Percentiles rank a stretch among this genome's conserved stretches.
phyloP scores from a whole-genome alignment of 2,888 invertebrate genomes.

The Thecophora atra region DNA sequence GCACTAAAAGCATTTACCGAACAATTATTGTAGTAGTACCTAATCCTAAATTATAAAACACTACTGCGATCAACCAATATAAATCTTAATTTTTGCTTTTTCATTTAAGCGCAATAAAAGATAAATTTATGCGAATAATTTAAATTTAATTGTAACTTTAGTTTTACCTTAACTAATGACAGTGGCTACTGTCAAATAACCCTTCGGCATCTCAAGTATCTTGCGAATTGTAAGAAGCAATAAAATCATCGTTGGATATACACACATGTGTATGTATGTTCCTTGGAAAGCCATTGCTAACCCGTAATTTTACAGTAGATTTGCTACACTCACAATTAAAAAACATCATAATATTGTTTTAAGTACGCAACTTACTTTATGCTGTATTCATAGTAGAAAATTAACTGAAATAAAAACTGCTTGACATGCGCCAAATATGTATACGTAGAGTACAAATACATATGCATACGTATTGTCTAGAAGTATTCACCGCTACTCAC shows the following conservation, averaged over 20 bases:
- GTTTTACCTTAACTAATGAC: not conserved
- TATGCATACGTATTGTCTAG: not conserved
- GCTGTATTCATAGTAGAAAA: not conserved
- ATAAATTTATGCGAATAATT: not conserved
- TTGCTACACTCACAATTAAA: not conserved
- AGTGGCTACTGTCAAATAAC: conserved; percentile 29
- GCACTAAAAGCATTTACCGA: not conserved
- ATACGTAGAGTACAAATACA: too few species aligned
- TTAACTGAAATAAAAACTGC: not conserved
- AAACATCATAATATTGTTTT: not conserved
- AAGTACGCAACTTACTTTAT: not conserved
- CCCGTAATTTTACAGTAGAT: not conserved
- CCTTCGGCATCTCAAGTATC: not conserved
- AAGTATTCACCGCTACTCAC: conserved; percentile 17
- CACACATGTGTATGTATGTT: too few species aligned
- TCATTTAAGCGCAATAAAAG: not conserved
- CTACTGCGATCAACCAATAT: not conserved
- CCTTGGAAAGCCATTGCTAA: not conserved
- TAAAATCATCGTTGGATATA: conserved; percentile 19
- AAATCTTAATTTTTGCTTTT: not conserved
- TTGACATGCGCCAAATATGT: conserved; percentile 10
- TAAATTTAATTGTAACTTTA: not conserved
- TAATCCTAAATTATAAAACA: not conserved
- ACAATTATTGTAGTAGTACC: not conserved
- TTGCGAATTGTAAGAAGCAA: too few species aligned